These are phyloP conservation scores for Batillaria attramentaria DNA, from an alignment of 1,140 invertebrate genomes.

Conservation along the genomic window DNA sequence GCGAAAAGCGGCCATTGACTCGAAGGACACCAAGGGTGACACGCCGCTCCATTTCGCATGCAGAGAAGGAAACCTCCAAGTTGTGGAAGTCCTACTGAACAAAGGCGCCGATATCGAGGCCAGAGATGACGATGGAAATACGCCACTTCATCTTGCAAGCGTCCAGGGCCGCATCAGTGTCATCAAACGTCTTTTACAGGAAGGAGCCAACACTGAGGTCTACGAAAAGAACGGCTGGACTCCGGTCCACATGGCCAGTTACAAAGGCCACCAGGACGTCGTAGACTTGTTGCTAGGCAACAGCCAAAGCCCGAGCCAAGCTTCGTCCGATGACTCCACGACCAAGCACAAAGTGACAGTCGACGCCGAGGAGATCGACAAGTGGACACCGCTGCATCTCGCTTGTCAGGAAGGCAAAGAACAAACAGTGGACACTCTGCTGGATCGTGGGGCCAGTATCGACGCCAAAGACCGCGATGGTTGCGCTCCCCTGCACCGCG, in stretches of 20 bases:
- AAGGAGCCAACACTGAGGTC: conserved; percentile 73
- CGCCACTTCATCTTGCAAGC: conserved; percentile 69
- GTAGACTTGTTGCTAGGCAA: too few species aligned
- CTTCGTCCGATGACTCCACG: too few species aligned
- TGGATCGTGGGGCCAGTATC: too few species aligned
- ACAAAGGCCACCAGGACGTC: conserved; percentile 92
- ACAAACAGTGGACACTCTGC: too few species aligned
- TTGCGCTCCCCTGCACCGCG: too few species aligned
- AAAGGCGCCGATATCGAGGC: conserved; percentile 66
- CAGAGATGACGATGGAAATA: conserved; percentile 64
- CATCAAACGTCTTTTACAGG: conserved; percentile 73
- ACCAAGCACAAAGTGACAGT: too few species aligned
- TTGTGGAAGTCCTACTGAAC: conserved; percentile 78
- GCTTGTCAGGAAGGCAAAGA: too few species aligned
- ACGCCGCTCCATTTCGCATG: conserved; percentile 72
- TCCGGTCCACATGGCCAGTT: conserved; percentile 90
- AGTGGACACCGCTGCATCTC: too few species aligned
- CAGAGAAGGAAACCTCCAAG: conserved; percentile 76
- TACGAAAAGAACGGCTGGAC: conserved; percentile 77
- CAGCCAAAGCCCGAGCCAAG: too few species aligned
- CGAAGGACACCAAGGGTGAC: not conserved
- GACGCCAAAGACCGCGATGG: too few species aligned
- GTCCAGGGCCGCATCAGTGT: conserved; percentile 49
- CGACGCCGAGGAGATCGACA: too few species aligned
- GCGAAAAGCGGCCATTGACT: conserved; percentile 58